These are phyloP conservation scores for Bombus huntii DNA, from an alignment of 1,140 invertebrate genomes.

Conservation along the genomic window DNA sequence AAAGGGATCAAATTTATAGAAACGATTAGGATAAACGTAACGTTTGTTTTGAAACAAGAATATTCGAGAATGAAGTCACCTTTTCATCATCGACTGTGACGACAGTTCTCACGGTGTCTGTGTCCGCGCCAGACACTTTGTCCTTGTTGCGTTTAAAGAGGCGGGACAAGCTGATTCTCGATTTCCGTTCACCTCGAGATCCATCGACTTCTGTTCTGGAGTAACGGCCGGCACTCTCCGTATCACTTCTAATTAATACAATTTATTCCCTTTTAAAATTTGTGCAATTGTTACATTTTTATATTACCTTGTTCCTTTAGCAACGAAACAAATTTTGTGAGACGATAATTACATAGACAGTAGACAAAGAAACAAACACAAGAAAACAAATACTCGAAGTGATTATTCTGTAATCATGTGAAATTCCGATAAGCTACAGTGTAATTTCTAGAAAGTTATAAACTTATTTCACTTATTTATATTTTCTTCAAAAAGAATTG, in stretches of 20 bases:
- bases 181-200: conserved; percentile 67
- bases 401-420: not conserved
- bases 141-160: conserved; percentile 81
- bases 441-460: not conserved
- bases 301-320: not conserved
- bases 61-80: conserved; percentile 56
- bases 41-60: not conserved
- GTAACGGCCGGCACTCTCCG: conserved; percentile 81
- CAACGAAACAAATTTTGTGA: not conserved
- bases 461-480: not conserved
- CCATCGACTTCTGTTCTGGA: conserved; percentile 79
- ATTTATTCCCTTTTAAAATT: conserved; percentile 12
- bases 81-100: conserved; percentile 80
- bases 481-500: not conserved
- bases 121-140: conserved; percentile 80
- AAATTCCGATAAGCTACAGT: not conserved
- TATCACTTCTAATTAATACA: conserved; percentile 77
- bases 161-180: conserved; percentile 74
- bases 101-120: conserved; percentile 80
- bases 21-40: not conserved
- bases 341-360: not conserved
- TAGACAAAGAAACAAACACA: not conserved
- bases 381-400: no score
- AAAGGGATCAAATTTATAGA: no score
- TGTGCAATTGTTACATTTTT: not conserved